These are phyloP conservation scores for Ophion ellenae DNA, from an alignment of 2,888 invertebrate genomes.

Conservation along the genomic window DNA sequence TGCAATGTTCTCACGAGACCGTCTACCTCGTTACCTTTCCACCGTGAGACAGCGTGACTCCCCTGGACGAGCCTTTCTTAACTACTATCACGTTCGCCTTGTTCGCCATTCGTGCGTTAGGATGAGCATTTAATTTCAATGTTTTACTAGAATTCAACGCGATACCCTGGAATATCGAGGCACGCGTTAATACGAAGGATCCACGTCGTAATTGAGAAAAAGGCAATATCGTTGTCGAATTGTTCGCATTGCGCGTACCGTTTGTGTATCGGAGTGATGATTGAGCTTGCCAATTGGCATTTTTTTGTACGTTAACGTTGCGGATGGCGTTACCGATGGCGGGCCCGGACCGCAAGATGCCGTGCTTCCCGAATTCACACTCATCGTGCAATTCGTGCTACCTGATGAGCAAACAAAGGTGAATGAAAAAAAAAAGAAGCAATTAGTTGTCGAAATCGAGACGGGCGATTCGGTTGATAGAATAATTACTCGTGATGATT, in stretches of 20 bases:
- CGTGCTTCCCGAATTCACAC: conserved; percentile 71
- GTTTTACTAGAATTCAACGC: conserved; percentile 76
- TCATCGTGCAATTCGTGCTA: conserved; percentile 69
- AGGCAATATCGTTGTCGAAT: conserved; percentile 15
- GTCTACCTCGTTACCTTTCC: conserved; percentile 76
- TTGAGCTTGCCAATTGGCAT: conserved; percentile 74
- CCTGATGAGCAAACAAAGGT: conserved; percentile 55
- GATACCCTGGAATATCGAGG: conserved; percentile 71
- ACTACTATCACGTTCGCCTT: conserved; percentile 87
- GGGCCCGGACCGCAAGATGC: conserved; percentile 78
- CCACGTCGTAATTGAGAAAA: not conserved
- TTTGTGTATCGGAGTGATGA: conserved; percentile 75
- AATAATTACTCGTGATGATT: conserved; percentile 69
- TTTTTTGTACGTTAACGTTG: conserved; percentile 75
- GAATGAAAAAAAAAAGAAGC: conserved; percentile 2
- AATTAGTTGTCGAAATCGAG: not conserved
- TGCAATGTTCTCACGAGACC: conserved; percentile 36
- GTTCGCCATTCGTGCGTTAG: conserved; percentile 79
- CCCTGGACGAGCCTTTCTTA: conserved; percentile 86
- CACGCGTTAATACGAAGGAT: not conserved
- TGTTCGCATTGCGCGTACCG: conserved; percentile 69
- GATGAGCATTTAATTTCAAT: conserved; percentile 75
- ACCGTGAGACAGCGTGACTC: conserved; percentile 81
- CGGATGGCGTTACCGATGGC: conserved; percentile 72
- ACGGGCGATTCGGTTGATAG: not conserved